Percentiles rank a stretch among this genome's conserved stretches.
These are phyloP conservation scores for Noctua comes DNA, from an alignment of 2,888 invertebrate species.

Conservation along the genomic window DNA sequence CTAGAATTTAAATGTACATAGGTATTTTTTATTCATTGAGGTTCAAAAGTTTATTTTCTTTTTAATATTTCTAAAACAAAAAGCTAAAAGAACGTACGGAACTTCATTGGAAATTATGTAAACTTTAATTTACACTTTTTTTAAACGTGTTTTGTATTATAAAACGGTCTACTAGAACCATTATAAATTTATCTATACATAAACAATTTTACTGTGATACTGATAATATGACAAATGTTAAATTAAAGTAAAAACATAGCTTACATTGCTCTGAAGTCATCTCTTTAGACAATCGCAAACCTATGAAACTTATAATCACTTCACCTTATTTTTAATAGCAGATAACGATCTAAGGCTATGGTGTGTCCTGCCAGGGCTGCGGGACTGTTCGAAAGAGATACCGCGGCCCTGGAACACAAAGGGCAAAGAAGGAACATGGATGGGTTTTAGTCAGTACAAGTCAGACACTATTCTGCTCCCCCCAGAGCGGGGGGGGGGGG, in stretches of 20 bases:
- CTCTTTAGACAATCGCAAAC: neutral
- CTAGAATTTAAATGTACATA: neutral
- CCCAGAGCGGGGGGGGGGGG: no score
- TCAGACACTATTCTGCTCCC: no score
- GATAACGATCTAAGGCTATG: neutral
- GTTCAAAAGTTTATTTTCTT: neutral
- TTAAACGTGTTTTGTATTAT: conserved; percentile 25
- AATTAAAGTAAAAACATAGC: neutral
- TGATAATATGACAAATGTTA: conserved; percentile 5
- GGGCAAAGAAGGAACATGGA: no score
- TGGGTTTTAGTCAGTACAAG: no score
- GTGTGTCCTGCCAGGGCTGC: no score
- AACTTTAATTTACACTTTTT: neutral
- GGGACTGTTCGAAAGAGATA: no score
- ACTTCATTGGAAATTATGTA: neutral
- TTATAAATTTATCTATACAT: conserved; percentile 27
- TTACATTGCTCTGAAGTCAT: conserved; percentile 9
- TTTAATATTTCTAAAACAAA: neutral
- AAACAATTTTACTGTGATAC: conserved; percentile 29
- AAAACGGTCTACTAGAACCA: conserved; percentile 17
- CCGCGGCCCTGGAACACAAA: no score
- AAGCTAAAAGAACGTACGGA: neutral
- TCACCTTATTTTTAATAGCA: neutral
- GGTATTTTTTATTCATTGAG: neutral
- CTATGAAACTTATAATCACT: neutral